Percentiles rank a stretch among this genome's conserved stretches.
These are phyloP conservation scores for Ceratitis capitata DNA, from an alignment of 1,140 invertebrate genomes.

Conservation along the genomic window DNA sequence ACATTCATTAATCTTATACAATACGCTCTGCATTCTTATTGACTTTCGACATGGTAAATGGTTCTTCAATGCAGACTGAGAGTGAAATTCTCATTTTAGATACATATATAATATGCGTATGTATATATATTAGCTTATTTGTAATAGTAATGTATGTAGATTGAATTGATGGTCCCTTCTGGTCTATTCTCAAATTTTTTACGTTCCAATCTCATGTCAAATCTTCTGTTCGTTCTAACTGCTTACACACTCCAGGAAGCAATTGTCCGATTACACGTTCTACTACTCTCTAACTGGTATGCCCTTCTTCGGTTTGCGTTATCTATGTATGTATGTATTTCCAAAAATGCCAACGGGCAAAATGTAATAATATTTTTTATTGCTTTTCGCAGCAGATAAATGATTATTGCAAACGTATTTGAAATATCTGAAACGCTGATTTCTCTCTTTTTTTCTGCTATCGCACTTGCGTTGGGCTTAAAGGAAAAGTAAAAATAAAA, in stretches of 20 bases:
- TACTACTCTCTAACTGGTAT: too few relatives aligned
- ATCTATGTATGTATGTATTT: too few relatives aligned
- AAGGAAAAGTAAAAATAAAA: neutral
- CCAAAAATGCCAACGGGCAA: neutral
- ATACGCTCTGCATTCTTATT: neutral
- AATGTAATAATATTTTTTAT: neutral
- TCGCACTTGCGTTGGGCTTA: neutral
- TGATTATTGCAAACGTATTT: neutral
- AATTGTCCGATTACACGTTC: too few relatives aligned
- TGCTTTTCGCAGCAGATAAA: conserved; percentile 9
- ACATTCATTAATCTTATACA: neutral
- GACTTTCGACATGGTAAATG: neutral
- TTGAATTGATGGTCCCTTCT: neutral
- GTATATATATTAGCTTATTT: too few relatives aligned
- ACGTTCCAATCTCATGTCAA: neutral
- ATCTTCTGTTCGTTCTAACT: neutral
- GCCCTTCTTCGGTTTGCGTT: too few relatives aligned
- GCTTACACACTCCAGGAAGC: too few relatives aligned
- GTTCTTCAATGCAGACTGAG: neutral
- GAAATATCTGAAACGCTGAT: neutral
- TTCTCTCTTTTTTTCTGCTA: neutral
- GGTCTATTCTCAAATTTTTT: neutral
- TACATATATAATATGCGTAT: too few relatives aligned
- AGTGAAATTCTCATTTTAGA: neutral
- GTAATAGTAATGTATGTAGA: neutral